Evolutionary conservation across 2,113 vertebrate genomes (phyloP).

Genomic region (Microtus oregoni): DNA sequence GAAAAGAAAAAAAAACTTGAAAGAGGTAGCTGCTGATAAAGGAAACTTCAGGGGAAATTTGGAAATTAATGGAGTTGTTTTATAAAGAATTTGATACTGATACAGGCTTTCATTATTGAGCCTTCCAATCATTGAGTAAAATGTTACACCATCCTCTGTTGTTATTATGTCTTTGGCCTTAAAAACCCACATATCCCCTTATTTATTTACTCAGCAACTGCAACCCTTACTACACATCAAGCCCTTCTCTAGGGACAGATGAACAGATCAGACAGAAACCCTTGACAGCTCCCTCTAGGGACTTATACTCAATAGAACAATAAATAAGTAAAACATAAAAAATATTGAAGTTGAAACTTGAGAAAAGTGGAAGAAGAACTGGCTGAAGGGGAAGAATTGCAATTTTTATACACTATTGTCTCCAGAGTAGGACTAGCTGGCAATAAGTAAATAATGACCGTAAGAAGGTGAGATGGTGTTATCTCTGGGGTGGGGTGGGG

Average conservation of each 20-base stretch:
- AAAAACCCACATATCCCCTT: neutral
- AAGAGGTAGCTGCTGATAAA: neutral
- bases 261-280: neutral
- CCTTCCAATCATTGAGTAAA: neutral
- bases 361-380: neutral
- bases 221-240: neutral
- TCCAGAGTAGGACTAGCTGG: neutral
- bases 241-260: neutral
- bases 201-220: neutral
- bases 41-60: neutral
- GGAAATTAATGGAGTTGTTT: conserved; percentile 24
- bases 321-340: conserved; percentile 24
- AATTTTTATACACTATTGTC: neutral
- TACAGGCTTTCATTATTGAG: neutral
- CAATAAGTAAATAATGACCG: neutral
- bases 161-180: neutral
- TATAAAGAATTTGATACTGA: neutral
- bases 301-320: neutral
- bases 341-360: neutral
- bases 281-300: neutral
- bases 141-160: neutral
- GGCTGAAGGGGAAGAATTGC: neutral
- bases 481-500: no score
- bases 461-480: neutral
- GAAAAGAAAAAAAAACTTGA: conserved; percentile 6